These are phyloP conservation scores for Aspidiotus destructor DNA, from an alignment of 2,888 invertebrate genomes.

Conservation along the genomic window DNA sequence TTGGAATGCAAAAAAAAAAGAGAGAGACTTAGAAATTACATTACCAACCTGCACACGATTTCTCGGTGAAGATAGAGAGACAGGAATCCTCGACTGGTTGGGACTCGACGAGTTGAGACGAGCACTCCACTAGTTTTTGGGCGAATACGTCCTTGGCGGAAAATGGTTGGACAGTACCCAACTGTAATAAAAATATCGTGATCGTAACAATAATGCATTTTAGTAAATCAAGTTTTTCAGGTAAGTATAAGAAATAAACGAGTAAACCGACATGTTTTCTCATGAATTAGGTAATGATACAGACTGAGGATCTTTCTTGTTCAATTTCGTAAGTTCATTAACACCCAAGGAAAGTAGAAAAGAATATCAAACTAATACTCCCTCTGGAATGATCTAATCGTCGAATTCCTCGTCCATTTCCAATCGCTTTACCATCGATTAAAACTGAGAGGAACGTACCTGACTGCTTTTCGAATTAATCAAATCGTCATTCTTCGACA, in stretches of 20 bases:
- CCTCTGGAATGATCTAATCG: not conserved
- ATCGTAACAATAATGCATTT: too few species aligned
- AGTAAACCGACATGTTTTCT: too few species aligned
- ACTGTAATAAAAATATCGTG: conserved; percentile 4
- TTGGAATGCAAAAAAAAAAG: too few species aligned
- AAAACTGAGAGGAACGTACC: not conserved
- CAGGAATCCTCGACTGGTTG: conserved; percentile 3
- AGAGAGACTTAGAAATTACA: not conserved
- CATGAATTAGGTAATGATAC: too few species aligned
- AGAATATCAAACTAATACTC: not conserved
- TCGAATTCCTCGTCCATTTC: not conserved
- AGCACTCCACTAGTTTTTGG: conserved; percentile 11
- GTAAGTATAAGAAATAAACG: too few species aligned
- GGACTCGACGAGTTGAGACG: conserved; percentile 21
- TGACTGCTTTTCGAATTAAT: conserved; percentile 29
- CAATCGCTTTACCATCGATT: too few species aligned
- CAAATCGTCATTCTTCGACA: conserved; percentile 51
- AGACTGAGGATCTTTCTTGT: too few species aligned
- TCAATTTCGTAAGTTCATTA: too few species aligned
- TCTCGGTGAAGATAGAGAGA: conserved; percentile 13
- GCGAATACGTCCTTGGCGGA: conserved; percentile 19
- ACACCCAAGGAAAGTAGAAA: not conserved
- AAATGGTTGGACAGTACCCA: conserved; percentile 1
- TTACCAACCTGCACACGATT: conserved; percentile 21
- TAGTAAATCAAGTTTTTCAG: too few species aligned